These are phyloP conservation scores for Cotesia vestalis DNA, from an alignment of 1,140 invertebrate species.

Conservation along the genomic window DNA sequence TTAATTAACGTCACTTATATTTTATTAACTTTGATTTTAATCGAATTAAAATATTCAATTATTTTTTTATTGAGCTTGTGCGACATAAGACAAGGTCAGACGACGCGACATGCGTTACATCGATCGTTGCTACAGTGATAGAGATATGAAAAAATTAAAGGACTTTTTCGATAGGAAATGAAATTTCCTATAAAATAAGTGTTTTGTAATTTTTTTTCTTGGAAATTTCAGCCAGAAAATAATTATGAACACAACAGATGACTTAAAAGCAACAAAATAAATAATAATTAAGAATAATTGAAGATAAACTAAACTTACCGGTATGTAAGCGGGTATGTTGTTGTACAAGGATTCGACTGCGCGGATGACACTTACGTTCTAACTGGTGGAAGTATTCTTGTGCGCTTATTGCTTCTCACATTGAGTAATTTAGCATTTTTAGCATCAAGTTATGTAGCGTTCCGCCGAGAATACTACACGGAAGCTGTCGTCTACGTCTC, in stretches of 20 bases:
- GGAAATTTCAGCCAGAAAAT: too few relatives aligned
- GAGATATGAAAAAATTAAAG: too few relatives aligned
- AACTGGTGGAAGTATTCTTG: constrained; percentile 71
- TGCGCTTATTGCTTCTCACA: constrained; percentile 80
- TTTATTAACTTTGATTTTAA: too few relatives aligned
- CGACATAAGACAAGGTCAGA: background rate
- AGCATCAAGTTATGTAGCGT: constrained; percentile 78
- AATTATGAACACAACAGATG: background rate
- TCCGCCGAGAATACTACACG: constrained; percentile 79
- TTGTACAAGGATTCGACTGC: constrained; percentile 91
- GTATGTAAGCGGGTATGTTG: constrained; percentile 94
- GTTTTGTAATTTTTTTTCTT: background rate
- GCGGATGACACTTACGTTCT: constrained; percentile 81
- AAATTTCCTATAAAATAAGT: too few relatives aligned
- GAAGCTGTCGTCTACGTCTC: constrained; percentile 84
- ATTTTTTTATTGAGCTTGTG: too few relatives aligned
- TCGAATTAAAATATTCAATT: too few relatives aligned
- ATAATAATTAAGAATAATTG: background rate
- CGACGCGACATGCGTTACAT: constrained; percentile 3
- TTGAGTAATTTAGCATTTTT: constrained; percentile 88
- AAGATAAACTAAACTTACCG: constrained; percentile 72
- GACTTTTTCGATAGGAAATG: too few relatives aligned
- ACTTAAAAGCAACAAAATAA: background rate
- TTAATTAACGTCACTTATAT: too few relatives aligned
- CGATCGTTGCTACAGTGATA: background rate